phyloP scores from a whole-genome alignment of 2,888 invertebrate genomes.

The Epistrophe eligans region DNA sequence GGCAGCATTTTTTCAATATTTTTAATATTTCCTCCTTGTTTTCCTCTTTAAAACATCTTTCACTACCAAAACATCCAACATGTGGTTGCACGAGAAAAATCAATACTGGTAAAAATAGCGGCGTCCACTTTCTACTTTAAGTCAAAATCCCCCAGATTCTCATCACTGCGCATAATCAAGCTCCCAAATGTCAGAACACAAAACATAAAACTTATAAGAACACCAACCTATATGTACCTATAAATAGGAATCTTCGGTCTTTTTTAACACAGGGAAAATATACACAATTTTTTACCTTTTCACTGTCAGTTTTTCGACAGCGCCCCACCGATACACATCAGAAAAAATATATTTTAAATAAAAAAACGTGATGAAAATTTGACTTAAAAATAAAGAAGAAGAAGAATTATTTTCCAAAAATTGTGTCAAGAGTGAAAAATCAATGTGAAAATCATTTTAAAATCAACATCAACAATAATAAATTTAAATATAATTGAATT shows the following conservation, averaged over 20 bases:
- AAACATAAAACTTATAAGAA: slow-evolving; percentile 2
- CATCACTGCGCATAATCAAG: slow-evolving; percentile 10
- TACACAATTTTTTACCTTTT: slow-evolving; percentile 42
- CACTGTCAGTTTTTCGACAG: slow-evolving; percentile 66
- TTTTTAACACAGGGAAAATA: slow-evolving; percentile 23
- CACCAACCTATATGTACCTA: slow-evolving; percentile 37
- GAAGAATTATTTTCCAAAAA: slow-evolving; percentile 4
- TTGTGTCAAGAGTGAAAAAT: slow-evolving; percentile 72
- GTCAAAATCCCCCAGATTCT: slow-evolving; percentile 20
- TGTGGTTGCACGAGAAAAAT: slow-evolving; percentile 67
- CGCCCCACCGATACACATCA: slow-evolving; percentile 61
- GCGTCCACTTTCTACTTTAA: slow-evolving; percentile 32
- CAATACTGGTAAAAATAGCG: slow-evolving; percentile 71
- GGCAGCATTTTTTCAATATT: slow-evolving; percentile 21
- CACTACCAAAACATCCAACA: slow-evolving; percentile 40
- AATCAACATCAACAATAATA: not conserved
- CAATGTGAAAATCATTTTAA: slow-evolving; percentile 51
- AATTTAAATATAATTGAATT: not conserved
- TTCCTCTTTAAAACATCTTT: slow-evolving; percentile 17
- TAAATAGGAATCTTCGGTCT: slow-evolving; percentile 51
- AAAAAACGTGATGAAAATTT: slow-evolving; percentile 38
- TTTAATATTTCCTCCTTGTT: not conserved
- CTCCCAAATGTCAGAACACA: slow-evolving; percentile 46
- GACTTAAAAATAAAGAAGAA: slow-evolving; percentile 58
- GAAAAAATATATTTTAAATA: not conserved